Base-by-base conservation (phyloP, 2,113 vertebrate species). In the Hemibagrus wyckioides region DNA sequence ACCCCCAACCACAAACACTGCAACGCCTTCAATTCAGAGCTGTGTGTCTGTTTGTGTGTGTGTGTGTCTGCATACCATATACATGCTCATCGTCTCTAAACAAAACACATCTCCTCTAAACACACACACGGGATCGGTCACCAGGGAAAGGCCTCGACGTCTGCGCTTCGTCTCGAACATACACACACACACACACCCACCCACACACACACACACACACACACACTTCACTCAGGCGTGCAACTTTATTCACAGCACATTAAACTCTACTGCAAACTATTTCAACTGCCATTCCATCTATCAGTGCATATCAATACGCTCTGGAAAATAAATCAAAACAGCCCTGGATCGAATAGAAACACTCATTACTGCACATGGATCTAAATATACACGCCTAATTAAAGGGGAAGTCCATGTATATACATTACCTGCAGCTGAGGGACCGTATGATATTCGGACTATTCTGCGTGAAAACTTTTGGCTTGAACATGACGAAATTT, bases 161-260 rank as follows among this genome's bases (percentile, higher is more conserved):
- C 61, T 83, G 61, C 61, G 30, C 44, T 52, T 67, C 19, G 7
- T 65, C 82, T 83, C 59, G 11, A 33, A 67, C 41, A 33, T 15
- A 15, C 44, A 8, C 21, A 21, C 25, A 0, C 23, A n/a, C n/a
- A n/a, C n/a, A n/a, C n/a, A n/a, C 67, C 7, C 5, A 39, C 30
- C 65, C 65, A 69, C 19, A 17, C 44, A 67, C n/a, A 19, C 61
- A 21, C 21, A 41, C 48, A 5, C 28, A 30, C 41, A 41, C 41
- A 21, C 33, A 15, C 65, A 54, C 48, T 9, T 52, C 44, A 44
- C 36, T 44, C 2, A 2, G 14, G 61, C 11, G 13, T 63, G 52
- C 81, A 44, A n/a, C n/a, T n/a, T n/a, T n/a, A 50, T 83, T 67
- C 59, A 82, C 80, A 82, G 59, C n/a, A 69, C n/a, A 30, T 33